Base-by-base conservation (phyloP, 2,797 vertebrate species). In the Rhynchonycteris naso region DNA sequence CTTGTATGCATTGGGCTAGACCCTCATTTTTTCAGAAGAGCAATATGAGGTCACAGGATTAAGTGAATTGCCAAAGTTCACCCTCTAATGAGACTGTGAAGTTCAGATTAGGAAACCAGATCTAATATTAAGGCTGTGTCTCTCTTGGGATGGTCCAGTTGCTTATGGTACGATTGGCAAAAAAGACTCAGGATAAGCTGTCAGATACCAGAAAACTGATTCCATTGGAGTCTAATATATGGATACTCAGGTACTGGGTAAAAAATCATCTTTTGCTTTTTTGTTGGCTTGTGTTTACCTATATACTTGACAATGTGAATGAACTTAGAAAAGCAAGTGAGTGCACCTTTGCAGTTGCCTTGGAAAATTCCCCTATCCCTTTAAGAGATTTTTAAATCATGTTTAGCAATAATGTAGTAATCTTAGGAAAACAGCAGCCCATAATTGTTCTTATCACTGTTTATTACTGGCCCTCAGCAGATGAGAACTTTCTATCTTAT, bases 341-440 rank as follows among this genome's bases (percentile, higher is more conserved):
- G 30, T 11, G 9, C 4, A 19, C 26, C 76, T 90, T 38, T 90
- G 12, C n/a, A 66, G 84, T 95, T 82, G 52, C 12, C 93, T 94
- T 91, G 38, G 61, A 80, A 96, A 89, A 76, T 87, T 87, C 65
- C 18, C 13, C 38, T 35, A 0, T 85, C 4, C 86, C 18, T 52
- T 87, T 83, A n/a, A 47, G 52, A 56, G 30, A 10, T 91, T 89
- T 89, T 86, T 79, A 54, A 81, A 30, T 89, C 63, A 65, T 59
- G 15, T 61, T 95, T 80, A 59, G 71, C 26, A 58, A 56, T 68
- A 69, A 59, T 12, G 0, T 81, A 58, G 47, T 59, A 33, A 71
- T 76, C 66, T 74, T 88, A 58, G 50, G 76, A 56, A 83, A 95
- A 83, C 19, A 56, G 13, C 28, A 54, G 19, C 38, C 14, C 4